Conservation (phyloP, 2,888 invertebrate genomes). For the Cephonodes hylas region DNA sequence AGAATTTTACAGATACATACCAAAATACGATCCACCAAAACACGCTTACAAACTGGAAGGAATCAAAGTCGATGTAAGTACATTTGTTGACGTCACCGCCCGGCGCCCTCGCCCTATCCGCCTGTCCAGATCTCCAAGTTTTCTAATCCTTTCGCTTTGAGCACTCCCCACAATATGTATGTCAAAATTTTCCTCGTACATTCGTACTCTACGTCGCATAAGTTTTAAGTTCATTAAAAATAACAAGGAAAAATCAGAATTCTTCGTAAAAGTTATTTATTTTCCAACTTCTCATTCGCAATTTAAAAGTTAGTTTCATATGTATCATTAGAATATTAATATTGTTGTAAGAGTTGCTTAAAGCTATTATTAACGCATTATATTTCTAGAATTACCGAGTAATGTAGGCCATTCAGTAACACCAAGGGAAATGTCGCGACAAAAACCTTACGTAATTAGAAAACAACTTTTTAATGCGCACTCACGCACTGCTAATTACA, state of each 20-base stretch:
- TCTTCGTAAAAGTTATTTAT: neutral
- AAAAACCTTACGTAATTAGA: constrained; percentile 10
- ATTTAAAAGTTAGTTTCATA: neutral
- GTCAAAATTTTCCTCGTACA: neutral
- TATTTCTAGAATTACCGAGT: neutral
- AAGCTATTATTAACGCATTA: neutral
- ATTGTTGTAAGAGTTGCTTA: neutral
- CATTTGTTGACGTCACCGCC: neutral
- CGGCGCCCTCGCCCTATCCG: neutral
- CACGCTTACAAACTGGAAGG: constrained; percentile 86
- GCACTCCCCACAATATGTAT: neutral
- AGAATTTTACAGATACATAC: constrained; percentile 90
- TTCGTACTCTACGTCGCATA: neutral
- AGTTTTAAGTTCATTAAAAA: neutral
- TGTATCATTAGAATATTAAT: neutral
- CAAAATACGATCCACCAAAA: constrained; percentile 85
- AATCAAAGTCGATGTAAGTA: constrained; percentile 85
- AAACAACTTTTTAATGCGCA: neutral
- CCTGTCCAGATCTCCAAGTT: neutral
- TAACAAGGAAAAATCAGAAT: neutral
- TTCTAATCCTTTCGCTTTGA: neutral
- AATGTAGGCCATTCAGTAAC: neutral
- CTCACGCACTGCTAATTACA: constrained; percentile 16
- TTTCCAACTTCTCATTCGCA: neutral
- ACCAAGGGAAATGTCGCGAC: neutral